Conservation (phyloP, 1,140 invertebrate species). For the Apocrypta bakeri region DNA sequence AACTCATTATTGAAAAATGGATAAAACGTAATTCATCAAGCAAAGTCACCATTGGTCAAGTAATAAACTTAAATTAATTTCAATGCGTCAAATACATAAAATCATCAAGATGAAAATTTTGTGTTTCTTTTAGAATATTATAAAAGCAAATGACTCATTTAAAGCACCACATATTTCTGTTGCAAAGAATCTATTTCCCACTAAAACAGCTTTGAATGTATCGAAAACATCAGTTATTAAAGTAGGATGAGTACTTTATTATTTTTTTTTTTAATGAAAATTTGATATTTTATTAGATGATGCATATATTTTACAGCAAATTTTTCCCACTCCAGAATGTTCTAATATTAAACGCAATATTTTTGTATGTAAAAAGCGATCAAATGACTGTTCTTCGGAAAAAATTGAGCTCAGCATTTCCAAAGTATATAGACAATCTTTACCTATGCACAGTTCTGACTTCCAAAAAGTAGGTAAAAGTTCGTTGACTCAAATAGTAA, state of each 20-base stretch:
- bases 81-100: background rate
- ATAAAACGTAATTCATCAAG: slow-evolving; percentile 29
- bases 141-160: no score
- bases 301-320: background rate
- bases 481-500: background rate
- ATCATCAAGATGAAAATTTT: no score
- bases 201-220: background rate
- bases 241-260: background rate
- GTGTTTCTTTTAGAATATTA: background rate
- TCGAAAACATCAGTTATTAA: background rate
- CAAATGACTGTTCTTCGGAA: background rate
- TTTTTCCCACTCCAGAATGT: background rate
- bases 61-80: background rate
- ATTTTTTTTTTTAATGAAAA: background rate
- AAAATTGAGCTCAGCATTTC: background rate
- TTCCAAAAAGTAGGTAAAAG: background rate
- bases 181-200: background rate
- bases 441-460: slow-evolving; percentile 6
- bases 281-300: background rate
- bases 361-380: background rate
- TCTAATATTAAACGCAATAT: background rate
- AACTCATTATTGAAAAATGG: slow-evolving; percentile 41
- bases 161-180: background rate
- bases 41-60: slow-evolving; percentile 7
- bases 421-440: slow-evolving; percentile 20